phyloP scores from a whole-genome alignment of 2,113 vertebrate species.

The Sinocyclocheilus grahami region DNA sequence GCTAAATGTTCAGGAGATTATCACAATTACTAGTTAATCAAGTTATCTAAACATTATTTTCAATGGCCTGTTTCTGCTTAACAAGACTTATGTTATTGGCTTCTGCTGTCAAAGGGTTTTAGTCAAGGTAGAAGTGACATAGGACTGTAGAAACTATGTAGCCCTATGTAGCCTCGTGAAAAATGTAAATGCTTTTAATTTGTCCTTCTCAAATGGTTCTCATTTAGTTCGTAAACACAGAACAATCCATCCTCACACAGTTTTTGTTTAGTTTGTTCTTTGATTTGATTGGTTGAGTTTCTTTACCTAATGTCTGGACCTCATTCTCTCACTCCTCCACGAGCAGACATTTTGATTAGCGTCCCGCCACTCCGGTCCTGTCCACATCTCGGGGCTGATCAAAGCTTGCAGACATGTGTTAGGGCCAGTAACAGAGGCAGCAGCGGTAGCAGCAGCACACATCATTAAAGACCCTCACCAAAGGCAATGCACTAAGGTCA shows the following conservation, averaged over 20 bases:
- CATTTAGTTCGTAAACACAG: neutral
- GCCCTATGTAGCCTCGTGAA: neutral
- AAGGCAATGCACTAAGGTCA: slow-evolving; percentile 52
- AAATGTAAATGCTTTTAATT: neutral
- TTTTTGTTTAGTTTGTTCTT: slow-evolving; percentile 5
- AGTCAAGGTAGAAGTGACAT: neutral
- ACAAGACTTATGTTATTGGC: slow-evolving; percentile 14
- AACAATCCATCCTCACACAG: neutral
- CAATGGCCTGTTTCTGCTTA: slow-evolving; percentile 38
- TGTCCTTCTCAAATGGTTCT: slow-evolving; percentile 5
- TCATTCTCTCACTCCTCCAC: slow-evolving; percentile 43
- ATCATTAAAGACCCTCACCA: slow-evolving; percentile 54
- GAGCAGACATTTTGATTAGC: slow-evolving; percentile 50
- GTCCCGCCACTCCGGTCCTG: slow-evolving; percentile 21
- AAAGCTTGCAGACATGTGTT: slow-evolving; percentile 63
- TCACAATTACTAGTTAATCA: slow-evolving; percentile 53
- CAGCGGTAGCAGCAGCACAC: slow-evolving; percentile 53
- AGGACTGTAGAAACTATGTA: neutral
- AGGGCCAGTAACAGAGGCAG: slow-evolving; percentile 45
- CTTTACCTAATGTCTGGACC: slow-evolving; percentile 33
- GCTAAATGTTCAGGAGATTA: slow-evolving; percentile 41
- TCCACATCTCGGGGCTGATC: slow-evolving; percentile 54
- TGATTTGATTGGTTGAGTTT: slow-evolving; percentile 17
- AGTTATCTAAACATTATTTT: slow-evolving; percentile 41
- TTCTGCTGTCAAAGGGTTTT: slow-evolving; percentile 17